A percentile compares a stretch with the other conserved stretches of the same genome.
Evolutionary conservation across 2,113 vertebrate genomes (phyloP).

Genomic region (Leptodactylus fuscus): DNA sequence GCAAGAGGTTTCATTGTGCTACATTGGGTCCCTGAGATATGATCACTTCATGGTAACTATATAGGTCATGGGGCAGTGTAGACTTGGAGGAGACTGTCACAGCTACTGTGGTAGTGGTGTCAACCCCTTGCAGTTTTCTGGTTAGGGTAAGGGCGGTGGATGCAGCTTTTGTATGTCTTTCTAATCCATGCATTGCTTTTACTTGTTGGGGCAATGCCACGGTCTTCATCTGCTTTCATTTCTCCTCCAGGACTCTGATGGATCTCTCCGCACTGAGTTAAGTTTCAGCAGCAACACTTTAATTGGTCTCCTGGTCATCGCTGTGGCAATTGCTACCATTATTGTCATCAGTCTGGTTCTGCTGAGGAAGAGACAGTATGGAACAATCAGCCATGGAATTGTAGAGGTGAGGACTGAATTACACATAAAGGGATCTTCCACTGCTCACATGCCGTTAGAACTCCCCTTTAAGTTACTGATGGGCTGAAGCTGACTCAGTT

Average conservation of each 20-base stretch:
- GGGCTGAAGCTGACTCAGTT: no score
- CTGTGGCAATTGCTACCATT: slow-evolving; percentile 92
- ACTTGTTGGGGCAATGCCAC: neutral
- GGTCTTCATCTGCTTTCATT: neutral
- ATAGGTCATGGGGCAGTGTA: neutral
- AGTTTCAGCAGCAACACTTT: slow-evolving; percentile 92
- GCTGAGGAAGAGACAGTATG: slow-evolving; percentile 95
- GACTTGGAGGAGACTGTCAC: neutral
- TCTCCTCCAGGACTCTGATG: slow-evolving; percentile 80
- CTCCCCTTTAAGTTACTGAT: no score
- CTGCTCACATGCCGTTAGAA: neutral
- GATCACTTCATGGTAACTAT: neutral
- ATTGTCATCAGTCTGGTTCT: slow-evolving; percentile 97
- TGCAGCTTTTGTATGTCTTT: neutral
- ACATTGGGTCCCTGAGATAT: neutral
- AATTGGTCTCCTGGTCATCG: slow-evolving; percentile 93
- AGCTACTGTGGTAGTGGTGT: neutral
- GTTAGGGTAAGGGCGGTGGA: no score
- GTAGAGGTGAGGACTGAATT: slow-evolving; percentile 86
- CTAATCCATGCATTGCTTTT: neutral
- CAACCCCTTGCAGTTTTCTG: no score
- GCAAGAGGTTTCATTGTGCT: neutral
- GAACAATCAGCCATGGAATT: slow-evolving; percentile 97
- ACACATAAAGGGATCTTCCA: neutral
- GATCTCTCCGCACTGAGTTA: slow-evolving; percentile 86